Evolutionary conservation across 2,113 vertebrate species (phyloP), one percentile per base, ranked within the genome.

Genomic region (Anoplopoma fimbria): DNA sequence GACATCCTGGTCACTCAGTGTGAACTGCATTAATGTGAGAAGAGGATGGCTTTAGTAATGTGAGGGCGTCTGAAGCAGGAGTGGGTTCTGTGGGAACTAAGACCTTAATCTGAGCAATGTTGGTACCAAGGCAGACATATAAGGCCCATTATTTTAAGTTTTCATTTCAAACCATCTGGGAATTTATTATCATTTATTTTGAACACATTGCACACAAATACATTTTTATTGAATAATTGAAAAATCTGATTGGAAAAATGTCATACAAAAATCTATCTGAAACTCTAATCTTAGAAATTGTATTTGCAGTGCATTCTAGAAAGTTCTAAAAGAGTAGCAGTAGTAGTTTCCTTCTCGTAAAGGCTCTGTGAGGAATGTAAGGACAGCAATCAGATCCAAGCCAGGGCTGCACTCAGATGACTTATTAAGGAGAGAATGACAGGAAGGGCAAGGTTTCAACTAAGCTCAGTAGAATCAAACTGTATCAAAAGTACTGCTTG

Each of bases 361-460:
- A 84, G 76, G 62, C 84, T 78, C 62, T 42, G 62, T 57, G 69
- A 65, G 88, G 62, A 89, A 84, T 76, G 61, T 34, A 55, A 78
- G 55, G 51, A 75, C 78, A 87, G 75, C 57, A 81, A 58, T 77
- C 69, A 71, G 57, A 69, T 64, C 67, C 53, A 70, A 42, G 71
- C 85, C 86, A 87, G 83, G 67, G 79, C 79, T 49, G 79, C 51
- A 87, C 61, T 88, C 77, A 77, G 45, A 62, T 77, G 88, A 88
- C 82, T 78, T 87, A 87, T 78, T 73, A 71, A 19, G 73, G 38
- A 86, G 90, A 92, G 86, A 93, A 94, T 93, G 86, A 89, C 88
- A 94, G 92, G 93, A 94, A 94, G 94, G 93, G 93, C 88, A 87
- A 79, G 91, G 93, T 79, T 90, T 83, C 25, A 77, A 78, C 77